Evolutionary conservation across 1,140 invertebrate species (phyloP).

Genomic region (Achatina immaculata): DNA sequence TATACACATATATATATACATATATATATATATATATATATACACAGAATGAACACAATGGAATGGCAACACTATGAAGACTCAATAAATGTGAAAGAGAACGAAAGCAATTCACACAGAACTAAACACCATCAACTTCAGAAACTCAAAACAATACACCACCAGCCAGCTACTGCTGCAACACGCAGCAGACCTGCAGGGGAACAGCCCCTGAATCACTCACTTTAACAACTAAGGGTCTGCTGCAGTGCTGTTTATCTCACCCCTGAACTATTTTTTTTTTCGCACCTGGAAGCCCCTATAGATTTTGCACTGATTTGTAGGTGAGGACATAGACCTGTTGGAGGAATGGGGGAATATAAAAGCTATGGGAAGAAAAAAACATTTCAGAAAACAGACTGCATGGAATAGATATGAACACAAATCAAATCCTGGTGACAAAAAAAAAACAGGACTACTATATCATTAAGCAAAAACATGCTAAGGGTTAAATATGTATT

Average conservation of each 20-base stretch:
- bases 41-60: too few relatives aligned
- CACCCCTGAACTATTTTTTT: conserved; percentile 11
- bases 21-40: background rate
- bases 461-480: conserved; percentile 1
- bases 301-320: conserved; percentile 35
- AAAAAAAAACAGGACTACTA: background rate
- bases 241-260: conserved; percentile 8
- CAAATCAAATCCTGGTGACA: conserved; percentile 11
- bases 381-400: conserved; percentile 10
- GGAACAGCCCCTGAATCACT: background rate
- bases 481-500: background rate
- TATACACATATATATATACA: background rate
- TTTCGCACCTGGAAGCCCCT: conserved; percentile 15
- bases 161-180: conserved; percentile 25
- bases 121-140: conserved; percentile 8
- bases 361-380: background rate
- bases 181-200: background rate
- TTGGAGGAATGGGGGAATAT: conserved; percentile 4
- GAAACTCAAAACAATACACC: conserved; percentile 13
- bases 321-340: conserved; percentile 40
- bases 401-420: background rate
- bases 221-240: conserved; percentile 27
- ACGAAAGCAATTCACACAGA: conserved; percentile 9
- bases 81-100: too few relatives aligned
- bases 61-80: too few relatives aligned